Conservation (phyloP, 2,113 vertebrate species). For the Oreochromis aureus region DNA sequence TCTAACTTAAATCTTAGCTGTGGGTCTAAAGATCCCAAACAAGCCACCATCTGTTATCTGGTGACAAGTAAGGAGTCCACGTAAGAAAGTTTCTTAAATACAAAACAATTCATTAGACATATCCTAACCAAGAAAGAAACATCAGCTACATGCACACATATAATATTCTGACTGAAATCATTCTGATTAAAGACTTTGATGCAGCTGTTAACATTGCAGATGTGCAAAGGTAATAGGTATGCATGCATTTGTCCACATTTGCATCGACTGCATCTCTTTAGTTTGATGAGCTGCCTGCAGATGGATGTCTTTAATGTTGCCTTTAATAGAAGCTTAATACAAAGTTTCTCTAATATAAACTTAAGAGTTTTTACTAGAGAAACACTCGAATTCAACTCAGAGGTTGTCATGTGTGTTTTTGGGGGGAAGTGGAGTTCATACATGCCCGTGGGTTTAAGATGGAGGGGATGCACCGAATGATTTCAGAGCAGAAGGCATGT, state of each 20-base stretch:
- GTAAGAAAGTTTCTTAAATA: neutral
- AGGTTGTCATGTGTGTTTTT: neutral
- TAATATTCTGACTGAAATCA: rapidly evolving
- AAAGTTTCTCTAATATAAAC: neutral
- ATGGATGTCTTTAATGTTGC: neutral
- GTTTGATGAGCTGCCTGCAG: neutral
- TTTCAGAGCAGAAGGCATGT: neutral
- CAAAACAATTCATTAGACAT: neutral
- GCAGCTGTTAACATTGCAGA: neutral
- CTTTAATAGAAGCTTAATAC: neutral
- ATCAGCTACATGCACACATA: rapidly evolving
- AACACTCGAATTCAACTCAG: neutral
- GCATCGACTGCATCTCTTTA: neutral
- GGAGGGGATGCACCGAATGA: neutral
- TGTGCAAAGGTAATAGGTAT: neutral
- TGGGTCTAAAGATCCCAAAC: neutral
- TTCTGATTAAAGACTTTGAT: neutral
- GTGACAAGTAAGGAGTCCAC: neutral
- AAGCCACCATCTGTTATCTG: neutral
- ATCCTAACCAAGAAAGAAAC: neutral
- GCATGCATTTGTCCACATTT: neutral
- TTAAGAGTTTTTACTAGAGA: neutral
- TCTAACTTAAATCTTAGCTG: neutral
- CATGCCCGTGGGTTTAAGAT: neutral
- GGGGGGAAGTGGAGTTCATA: neutral